Conservation (phyloP, 2,888 invertebrate genomes). For the Calameuta idolon region DNA sequence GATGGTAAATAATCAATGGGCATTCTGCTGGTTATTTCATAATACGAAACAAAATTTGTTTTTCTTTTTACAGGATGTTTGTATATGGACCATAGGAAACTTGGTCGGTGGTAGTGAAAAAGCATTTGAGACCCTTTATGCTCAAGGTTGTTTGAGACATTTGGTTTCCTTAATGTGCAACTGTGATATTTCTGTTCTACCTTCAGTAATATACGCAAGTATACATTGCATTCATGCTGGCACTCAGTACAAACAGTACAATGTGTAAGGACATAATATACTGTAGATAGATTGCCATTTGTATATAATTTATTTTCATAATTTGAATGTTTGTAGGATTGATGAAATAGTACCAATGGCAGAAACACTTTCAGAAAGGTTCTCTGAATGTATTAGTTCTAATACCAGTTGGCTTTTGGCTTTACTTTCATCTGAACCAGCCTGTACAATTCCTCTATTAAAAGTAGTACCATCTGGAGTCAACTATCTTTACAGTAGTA, state of each 20-base stretch:
- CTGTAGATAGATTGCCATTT: conserved; percentile 4
- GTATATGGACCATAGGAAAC: conserved; percentile 63
- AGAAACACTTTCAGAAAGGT: conserved; percentile 31
- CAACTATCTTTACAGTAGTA: conserved; percentile 35
- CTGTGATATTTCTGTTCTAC: conserved; percentile 42
- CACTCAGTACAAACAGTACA: conserved; percentile 24
- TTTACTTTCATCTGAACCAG: conserved; percentile 49
- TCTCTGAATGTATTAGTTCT: conserved; percentile 31
- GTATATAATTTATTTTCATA: conserved; percentile 7
- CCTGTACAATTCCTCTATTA: conserved; percentile 36
- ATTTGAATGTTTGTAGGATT: conserved; percentile 39
- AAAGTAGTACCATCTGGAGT: conserved; percentile 31
- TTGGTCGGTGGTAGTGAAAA: conserved; percentile 49
- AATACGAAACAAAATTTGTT: background rate
- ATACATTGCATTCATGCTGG: conserved; percentile 50
- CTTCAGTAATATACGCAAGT: conserved; percentile 54
- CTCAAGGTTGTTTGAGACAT: conserved; percentile 55
- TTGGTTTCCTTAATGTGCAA: conserved; percentile 44
- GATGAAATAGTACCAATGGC: conserved; percentile 44
- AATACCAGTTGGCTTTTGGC: conserved; percentile 56
- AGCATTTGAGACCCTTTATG: conserved; percentile 53
- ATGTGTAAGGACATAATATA: conserved; percentile 46
- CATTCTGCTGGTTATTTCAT: background rate
- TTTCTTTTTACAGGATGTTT: conserved; percentile 51
- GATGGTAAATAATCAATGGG: conserved; percentile 37